Evolutionary conservation across 2,888 invertebrate species (phyloP).

Genomic region (Pinctada fucata): DNA sequence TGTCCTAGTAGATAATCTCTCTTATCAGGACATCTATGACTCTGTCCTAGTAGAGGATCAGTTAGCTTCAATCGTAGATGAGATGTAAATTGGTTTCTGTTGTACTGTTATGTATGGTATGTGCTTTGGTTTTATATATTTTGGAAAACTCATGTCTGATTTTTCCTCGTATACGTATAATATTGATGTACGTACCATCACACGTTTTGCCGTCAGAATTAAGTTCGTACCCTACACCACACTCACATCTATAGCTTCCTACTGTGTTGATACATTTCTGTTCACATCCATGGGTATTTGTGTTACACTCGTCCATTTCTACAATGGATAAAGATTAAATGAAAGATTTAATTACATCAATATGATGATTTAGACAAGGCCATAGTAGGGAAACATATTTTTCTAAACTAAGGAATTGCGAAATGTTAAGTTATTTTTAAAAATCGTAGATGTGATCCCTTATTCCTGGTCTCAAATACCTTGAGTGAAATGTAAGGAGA

Average conservation of each 20-base stretch:
- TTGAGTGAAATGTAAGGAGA: slow-evolving; percentile 96
- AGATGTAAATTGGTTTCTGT: no score
- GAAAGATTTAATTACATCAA: neutral
- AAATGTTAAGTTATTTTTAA: no score
- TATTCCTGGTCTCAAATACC: slow-evolving; percentile 75
- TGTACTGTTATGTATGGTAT: no score
- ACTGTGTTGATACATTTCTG: slow-evolving; percentile 97
- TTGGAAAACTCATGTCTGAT: no score
- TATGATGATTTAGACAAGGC: neutral
- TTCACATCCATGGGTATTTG: slow-evolving; percentile 94
- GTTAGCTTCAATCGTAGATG: no score
- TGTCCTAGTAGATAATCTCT: no score
- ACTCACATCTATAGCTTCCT: slow-evolving; percentile 90
- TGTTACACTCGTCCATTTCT: slow-evolving; percentile 97
- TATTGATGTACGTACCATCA: slow-evolving; percentile 84
- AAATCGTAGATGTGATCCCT: no score
- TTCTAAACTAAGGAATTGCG: no score
- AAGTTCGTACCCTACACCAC: slow-evolving; percentile 95
- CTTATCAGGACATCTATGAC: no score
- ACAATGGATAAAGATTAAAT: slow-evolving; percentile 78
- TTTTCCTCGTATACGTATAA: no score
- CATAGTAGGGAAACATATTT: neutral
- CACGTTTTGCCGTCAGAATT: slow-evolving; percentile 98
- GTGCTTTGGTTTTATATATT: no score
- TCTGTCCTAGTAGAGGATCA: no score